phyloP scores from a whole-genome alignment of 2,888 invertebrate species.

The Drosophila limbata region DNA sequence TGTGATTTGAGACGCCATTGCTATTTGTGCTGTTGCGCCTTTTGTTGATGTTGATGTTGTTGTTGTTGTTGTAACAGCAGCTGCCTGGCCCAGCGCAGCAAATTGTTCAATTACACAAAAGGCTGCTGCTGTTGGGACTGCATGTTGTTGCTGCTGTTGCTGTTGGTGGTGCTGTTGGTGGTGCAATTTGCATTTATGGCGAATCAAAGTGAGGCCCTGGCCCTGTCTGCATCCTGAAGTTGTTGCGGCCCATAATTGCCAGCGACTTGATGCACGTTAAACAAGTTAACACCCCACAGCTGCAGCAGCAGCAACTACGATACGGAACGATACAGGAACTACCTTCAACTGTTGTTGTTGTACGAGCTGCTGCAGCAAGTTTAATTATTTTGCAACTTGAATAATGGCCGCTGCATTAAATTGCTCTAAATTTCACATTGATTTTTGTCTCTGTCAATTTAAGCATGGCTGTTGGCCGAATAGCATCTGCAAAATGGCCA shows the following conservation, averaged over 20 bases:
- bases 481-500: slow-evolving; percentile 64
- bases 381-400: slow-evolving; percentile 69
- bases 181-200: slow-evolving; percentile 76
- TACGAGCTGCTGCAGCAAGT: slow-evolving; percentile 40
- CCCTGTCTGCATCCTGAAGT: slow-evolving; percentile 46
- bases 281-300: slow-evolving; percentile 78
- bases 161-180: slow-evolving; percentile 17
- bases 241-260: slow-evolving; percentile 68
- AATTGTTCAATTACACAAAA: slow-evolving; percentile 78
- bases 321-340: not conserved
- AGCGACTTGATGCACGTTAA: slow-evolving; percentile 75
- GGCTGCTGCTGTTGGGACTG: slow-evolving; percentile 42
- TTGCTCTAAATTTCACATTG: slow-evolving; percentile 68
- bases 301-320: slow-evolving; percentile 54
- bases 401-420: slow-evolving; percentile 76
- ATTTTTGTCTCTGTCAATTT: slow-evolving; percentile 55
- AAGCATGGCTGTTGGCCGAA: slow-evolving; percentile 45
- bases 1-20: slow-evolving; percentile 52
- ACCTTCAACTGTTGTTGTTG: slow-evolving; percentile 1
- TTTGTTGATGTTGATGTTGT: slow-evolving; percentile 23
- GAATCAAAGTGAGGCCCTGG: slow-evolving; percentile 67
- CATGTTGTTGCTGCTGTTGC: slow-evolving; percentile 26
- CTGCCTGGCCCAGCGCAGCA: slow-evolving; percentile 65
- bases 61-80: slow-evolving; percentile 47
- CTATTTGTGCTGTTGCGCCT: slow-evolving; percentile 18